Evolutionary conservation across 2,113 vertebrate genomes (phyloP).

Genomic region (Erythrocercus mccallii): DNA sequence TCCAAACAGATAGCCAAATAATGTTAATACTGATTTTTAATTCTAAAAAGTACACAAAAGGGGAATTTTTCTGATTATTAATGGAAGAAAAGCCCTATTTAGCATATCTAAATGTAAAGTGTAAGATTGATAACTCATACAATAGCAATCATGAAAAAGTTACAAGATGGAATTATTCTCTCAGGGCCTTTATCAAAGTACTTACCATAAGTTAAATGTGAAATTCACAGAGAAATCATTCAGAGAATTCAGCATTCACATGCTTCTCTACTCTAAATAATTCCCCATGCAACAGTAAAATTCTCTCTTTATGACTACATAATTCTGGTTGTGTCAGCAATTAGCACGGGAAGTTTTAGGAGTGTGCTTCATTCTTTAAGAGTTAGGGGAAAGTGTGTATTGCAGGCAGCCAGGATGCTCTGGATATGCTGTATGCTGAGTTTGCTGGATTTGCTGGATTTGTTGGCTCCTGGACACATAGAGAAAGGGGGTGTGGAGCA

Average conservation of each 20-base stretch:
- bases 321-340: conserved; percentile 48
- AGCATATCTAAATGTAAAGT: conserved; percentile 73
- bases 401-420: not conserved
- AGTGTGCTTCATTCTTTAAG: not conserved
- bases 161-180: conserved; percentile 66
- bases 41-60: conserved; percentile 47
- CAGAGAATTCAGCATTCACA: not conserved
- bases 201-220: conserved; percentile 56
- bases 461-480: not conserved
- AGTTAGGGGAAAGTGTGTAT: not conserved
- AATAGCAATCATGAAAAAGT: conserved; percentile 67
- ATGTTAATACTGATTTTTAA: conserved; percentile 67
- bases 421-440: too few species aligned
- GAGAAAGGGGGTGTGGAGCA: not conserved
- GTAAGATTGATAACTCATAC: conserved; percentile 54
- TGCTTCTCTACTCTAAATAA: conserved; percentile 41
- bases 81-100: conserved; percentile 61
- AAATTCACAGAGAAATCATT: conserved; percentile 67
- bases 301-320: conserved; percentile 12
- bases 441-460: too few species aligned
- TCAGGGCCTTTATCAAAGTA: conserved; percentile 57
- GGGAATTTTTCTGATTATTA: conserved; percentile 56
- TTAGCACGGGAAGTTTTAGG: not conserved
- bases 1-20: conserved; percentile 39
- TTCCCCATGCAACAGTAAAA: conserved; percentile 9